Conservation (phyloP, 1,140 invertebrate genomes). For the Ephestia elutella region DNA sequence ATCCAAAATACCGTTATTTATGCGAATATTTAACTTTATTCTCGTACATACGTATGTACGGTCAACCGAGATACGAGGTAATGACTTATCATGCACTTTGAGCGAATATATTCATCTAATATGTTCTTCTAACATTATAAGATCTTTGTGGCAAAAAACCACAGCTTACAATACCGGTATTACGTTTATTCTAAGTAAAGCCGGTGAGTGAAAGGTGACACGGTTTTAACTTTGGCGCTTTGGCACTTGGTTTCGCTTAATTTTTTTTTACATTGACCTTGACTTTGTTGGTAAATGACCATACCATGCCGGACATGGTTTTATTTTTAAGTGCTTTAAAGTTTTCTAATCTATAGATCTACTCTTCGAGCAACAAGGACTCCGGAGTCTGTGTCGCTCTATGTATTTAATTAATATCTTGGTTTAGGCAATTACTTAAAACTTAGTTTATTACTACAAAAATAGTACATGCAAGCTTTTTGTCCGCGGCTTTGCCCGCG, state of each 20-base stretch:
- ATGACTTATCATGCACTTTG: slow-evolving; percentile 43
- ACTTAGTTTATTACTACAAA: too few species aligned
- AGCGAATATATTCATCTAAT: slow-evolving; percentile 19
- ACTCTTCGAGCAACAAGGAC: too few species aligned
- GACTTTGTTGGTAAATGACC: slow-evolving; percentile 20
- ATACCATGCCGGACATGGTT: not conserved
- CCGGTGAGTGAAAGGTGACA: slow-evolving; percentile 45
- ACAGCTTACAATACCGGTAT: not conserved
- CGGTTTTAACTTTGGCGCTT: slow-evolving; percentile 18
- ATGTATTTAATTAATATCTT: too few species aligned
- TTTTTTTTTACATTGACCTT: slow-evolving; percentile 32
- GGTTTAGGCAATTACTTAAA: too few species aligned
- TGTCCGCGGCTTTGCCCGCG: too few species aligned
- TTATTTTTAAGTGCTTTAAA: not conserved
- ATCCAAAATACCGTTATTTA: not conserved
- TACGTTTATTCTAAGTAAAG: slow-evolving; percentile 14
- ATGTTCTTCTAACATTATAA: slow-evolving; percentile 1
- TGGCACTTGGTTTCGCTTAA: slow-evolving; percentile 16
- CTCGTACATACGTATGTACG: slow-evolving; percentile 15
- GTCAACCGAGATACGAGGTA: slow-evolving; percentile 28
- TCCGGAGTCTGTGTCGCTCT: too few species aligned
- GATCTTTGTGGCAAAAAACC: slow-evolving; percentile 9
- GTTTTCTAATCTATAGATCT: not conserved
- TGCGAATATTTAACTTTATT: not conserved
- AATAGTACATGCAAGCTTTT: too few species aligned